Base-by-base conservation (phyloP, 37 sponge, comb jelly and placozoan species). In the Ephydatia muelleri region DNA sequence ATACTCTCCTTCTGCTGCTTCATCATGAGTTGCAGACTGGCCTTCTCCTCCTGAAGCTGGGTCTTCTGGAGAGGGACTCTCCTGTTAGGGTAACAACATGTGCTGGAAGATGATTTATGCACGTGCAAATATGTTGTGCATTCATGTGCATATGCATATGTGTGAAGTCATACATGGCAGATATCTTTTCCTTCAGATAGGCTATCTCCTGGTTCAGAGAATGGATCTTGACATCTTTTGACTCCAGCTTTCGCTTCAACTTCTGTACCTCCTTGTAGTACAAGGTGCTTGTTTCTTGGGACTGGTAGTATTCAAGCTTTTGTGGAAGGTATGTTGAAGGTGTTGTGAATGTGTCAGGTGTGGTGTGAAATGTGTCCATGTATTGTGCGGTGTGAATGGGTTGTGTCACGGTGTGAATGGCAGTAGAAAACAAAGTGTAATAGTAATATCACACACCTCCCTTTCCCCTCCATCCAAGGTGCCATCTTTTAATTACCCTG, bases 1-100 rank as follows among this genome's bases (percentile, higher is more conserved):
- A 89, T 32, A 39, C 70, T 80, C 37, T 81, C 26, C 75, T 73
- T 73, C 27, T 76, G 68, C 76, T 84, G 85, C 47, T 84, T 81
- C 14, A 84, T 72, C 31, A 83, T 75, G 28, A 80, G 28, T 49
- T 68, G 65, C 28, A 89, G 81, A 33, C 29, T 74, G 3, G 80
- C 85, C 39, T 80, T 89, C 78, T 89, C 90, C 26, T 43, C 49
- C 29, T 35, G 39, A n/a, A 80, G 73, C 0, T 79, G 49, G 38
- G 2, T n/a, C 16, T 1, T 14, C 16, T 57, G 57, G 29, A 39
- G 3, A 28, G 85, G 85, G 8, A 12, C 67, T 0, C 85, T 75
- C 49, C 90, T 89, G 64, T 39, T 57, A 36, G 34, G 30, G 74
- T 37, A 30, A 28, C 14, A 69, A 49, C 35, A 71, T 66, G 35